These are phyloP conservation scores for Zosterops japonicus DNA, from an alignment of 2,113 vertebrate species.

Conservation along the genomic window DNA sequence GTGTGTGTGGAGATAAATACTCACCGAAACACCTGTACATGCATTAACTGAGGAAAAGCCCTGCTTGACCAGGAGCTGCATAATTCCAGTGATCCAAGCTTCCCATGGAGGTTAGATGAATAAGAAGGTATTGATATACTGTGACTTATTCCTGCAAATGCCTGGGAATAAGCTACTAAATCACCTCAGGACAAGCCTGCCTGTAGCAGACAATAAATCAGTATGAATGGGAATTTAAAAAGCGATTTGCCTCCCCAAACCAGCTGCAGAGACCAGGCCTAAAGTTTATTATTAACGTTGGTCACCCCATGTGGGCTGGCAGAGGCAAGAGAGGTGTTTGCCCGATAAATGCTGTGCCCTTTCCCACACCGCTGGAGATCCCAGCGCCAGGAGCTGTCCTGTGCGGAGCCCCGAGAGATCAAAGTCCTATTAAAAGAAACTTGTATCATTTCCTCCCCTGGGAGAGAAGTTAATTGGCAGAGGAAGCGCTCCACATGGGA, in stretches of 20 bases:
- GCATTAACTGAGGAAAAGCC: fast-evolving
- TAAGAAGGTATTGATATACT: neutral
- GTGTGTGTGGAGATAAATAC: neutral
- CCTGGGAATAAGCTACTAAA: neutral
- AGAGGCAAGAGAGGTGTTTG: neutral
- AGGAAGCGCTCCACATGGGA: neutral
- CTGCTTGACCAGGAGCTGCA: neutral
- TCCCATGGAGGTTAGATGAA: neutral
- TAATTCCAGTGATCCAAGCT: neutral
- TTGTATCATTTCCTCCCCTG: neutral
- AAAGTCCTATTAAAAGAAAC: conserved; percentile 58
- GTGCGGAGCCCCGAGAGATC: conserved; percentile 8
- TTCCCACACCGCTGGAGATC: neutral
- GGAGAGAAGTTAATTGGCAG: neutral
- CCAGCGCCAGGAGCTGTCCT: neutral
- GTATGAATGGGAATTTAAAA: neutral
- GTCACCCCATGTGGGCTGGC: neutral
- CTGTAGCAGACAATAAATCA: neutral
- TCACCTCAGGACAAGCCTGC: neutral
- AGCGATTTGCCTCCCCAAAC: neutral
- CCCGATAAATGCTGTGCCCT: neutral
- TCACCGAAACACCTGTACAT: neutral
- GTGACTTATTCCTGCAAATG: neutral
- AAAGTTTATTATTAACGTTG: neutral
- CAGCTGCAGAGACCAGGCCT: neutral